These are phyloP conservation scores for Nasonovia ribisnigri DNA, from an alignment of 2,888 invertebrate genomes.

Conservation along the genomic window DNA sequence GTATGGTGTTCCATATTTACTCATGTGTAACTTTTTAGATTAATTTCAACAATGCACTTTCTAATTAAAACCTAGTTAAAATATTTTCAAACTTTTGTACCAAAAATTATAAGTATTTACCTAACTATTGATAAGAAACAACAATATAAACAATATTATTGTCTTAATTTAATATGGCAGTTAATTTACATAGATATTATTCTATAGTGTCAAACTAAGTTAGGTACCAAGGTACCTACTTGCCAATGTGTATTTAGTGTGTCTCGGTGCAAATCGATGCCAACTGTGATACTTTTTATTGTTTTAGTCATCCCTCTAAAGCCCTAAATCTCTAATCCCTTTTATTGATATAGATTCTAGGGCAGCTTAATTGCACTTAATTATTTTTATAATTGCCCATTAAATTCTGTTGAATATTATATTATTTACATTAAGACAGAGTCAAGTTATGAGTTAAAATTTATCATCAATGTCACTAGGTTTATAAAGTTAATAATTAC, in stretches of 20 bases:
- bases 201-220: background rate
- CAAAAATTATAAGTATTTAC: background rate
- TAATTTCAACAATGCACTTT: background rate
- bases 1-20: slow-evolving; percentile 41
- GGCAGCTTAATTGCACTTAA: no score
- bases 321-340: no score
- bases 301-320: no score
- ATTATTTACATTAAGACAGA: no score
- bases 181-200: background rate
- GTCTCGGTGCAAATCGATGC: background rate
- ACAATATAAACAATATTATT: background rate
- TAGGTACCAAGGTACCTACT: background rate
- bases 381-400: no score
- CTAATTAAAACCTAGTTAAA: background rate
- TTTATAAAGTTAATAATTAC: no score
- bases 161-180: background rate
- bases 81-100: background rate
- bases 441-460: no score
- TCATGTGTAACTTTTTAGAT: slow-evolving; percentile 33
- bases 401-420: no score
- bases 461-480: no score
- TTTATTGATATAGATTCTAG: no score
- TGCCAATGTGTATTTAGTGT: background rate
- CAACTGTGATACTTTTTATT: background rate
- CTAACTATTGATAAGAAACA: background rate